A percentile compares a stretch with the other conserved stretches of the same genome.
These are phyloP conservation scores for Megalurothrips usitatus DNA, from an alignment of 2,888 invertebrate genomes.

Conservation along the genomic window DNA sequence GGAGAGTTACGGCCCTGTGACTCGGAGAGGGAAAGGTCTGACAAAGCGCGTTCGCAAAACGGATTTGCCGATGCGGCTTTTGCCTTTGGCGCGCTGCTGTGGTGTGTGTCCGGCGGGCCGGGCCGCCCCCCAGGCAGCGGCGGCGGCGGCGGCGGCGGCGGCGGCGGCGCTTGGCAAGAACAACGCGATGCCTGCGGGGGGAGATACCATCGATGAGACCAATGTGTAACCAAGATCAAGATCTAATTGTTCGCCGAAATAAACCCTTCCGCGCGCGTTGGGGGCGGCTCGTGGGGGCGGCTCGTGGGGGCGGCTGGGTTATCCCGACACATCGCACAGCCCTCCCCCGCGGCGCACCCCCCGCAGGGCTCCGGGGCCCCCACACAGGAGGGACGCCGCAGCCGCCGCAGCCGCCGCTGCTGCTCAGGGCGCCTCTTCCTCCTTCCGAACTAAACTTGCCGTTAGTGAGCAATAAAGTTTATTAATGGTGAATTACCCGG, in stretches of 20 bases:
- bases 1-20: not conserved
- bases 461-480: conserved; percentile 20
- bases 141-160: not conserved
- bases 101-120: not conserved
- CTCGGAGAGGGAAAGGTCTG: too few species aligned
- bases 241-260: conserved; percentile 26
- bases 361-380: not conserved
- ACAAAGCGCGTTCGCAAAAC: too few species aligned
- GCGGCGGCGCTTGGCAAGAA: not conserved
- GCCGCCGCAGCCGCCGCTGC: not conserved
- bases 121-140: not conserved
- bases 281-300: not conserved
- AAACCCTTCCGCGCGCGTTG: conserved; percentile 1
- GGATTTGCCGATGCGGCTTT: too few species aligned
- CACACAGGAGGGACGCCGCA: not conserved
- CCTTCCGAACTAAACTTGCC: conserved; percentile 11
- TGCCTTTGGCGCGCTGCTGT: too few species aligned
- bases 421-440: not conserved
- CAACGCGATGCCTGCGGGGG: not conserved
- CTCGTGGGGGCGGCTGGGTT: not conserved
- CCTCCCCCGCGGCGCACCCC: not conserved
- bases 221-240: conserved; percentile 23
- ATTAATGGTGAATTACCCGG: conserved; percentile 23
- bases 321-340: not conserved
- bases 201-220: conserved; percentile 24